Percentiles rank a stretch among this genome's conserved stretches.
These are phyloP conservation scores for Salarias fasciatus DNA, from an alignment of 2,797 vertebrate genomes.

Conservation along the genomic window DNA sequence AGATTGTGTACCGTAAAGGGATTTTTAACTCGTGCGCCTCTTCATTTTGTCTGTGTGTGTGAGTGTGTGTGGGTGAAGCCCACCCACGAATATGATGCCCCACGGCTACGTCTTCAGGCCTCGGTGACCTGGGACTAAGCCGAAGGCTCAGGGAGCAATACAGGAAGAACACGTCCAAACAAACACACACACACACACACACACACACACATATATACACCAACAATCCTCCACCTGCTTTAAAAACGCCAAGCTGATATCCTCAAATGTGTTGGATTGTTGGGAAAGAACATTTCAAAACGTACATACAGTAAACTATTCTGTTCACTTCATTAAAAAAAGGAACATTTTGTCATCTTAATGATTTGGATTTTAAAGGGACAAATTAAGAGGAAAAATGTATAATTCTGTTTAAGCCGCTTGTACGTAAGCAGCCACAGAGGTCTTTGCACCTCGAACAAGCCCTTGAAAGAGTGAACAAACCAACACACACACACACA, in stretches of 20 bases:
- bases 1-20: conserved; percentile 40
- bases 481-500: too few relatives aligned
- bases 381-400: too few relatives aligned
- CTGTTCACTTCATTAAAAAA: too few relatives aligned
- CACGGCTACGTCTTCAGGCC: conserved; percentile 45
- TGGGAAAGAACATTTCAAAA: neutral
- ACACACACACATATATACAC: conserved; percentile 2
- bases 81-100: conserved; percentile 71
- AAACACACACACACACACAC: conserved; percentile 7
- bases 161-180: conserved; percentile 38
- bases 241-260: neutral
- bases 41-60: conserved; percentile 18
- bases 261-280: neutral
- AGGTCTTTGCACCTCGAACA: too few relatives aligned
- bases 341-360: too few relatives aligned
- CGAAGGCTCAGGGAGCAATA: conserved; percentile 38
- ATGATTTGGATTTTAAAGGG: too few relatives aligned
- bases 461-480: conserved; percentile 5
- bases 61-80: conserved; percentile 45
- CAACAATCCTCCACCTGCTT: conserved; percentile 22
- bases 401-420: too few relatives aligned
- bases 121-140: conserved; percentile 59
- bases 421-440: too few relatives aligned
- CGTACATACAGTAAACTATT: too few relatives aligned
- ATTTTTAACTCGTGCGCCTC: conserved; percentile 16